These are phyloP conservation scores for Anthopleura sola DNA, from an alignment of 64 coral and sea anemone species.

Conservation along the genomic window DNA sequence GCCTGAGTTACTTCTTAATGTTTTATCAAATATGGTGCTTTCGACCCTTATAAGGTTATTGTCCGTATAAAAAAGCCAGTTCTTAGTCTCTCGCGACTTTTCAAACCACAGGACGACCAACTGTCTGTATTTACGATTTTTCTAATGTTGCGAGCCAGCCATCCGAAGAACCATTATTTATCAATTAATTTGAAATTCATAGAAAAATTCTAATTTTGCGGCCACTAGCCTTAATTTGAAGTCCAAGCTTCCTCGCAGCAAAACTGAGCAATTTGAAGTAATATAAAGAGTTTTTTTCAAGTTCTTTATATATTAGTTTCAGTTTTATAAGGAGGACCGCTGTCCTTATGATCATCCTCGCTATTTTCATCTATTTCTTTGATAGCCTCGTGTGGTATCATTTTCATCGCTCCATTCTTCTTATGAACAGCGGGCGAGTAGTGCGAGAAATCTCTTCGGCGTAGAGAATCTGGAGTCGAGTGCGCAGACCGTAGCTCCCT, in stretches of 20 bases:
- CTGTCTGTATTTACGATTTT: background rate
- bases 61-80: background rate
- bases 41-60: background rate
- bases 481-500: background rate
- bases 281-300: background rate
- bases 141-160: background rate
- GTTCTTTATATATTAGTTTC: background rate
- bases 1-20: background rate
- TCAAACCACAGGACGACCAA: background rate
- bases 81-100: background rate
- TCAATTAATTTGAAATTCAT: background rate
- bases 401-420: slow-evolving; percentile 61
- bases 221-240: background rate
- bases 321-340: background rate
- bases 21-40: no score
- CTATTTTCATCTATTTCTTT: slow-evolving; percentile 39
- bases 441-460: background rate
- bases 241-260: background rate
- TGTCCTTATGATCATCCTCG: background rate
- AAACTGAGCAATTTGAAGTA: background rate
- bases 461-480: slow-evolving; percentile 9
- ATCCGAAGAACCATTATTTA: background rate
- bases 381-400: slow-evolving; percentile 12
- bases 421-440: slow-evolving; percentile 5
- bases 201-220: background rate